A percentile compares a stretch with the other conserved stretches of the same genome.
Evolutionary conservation across 2,888 invertebrate genomes (phyloP).

Genomic region (Synergus japonicus): DNA sequence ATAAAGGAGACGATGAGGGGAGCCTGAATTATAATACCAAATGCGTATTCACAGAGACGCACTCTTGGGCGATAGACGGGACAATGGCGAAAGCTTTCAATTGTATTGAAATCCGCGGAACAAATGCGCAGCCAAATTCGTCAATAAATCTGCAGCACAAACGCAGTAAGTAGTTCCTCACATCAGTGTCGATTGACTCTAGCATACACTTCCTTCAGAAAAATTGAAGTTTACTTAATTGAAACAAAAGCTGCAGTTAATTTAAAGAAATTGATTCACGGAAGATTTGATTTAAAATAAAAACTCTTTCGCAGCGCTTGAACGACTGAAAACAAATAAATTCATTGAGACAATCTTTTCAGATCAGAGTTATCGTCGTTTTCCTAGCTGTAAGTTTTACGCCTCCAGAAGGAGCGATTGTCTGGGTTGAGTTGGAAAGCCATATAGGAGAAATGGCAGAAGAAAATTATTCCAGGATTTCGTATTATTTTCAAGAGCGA

Average conservation of each 20-base stretch:
- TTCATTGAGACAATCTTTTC: neutral
- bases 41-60: conserved; percentile 26
- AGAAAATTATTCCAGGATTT: conserved; percentile 64
- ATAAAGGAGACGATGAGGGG: conserved; percentile 43
- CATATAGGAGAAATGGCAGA: conserved; percentile 54
- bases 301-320: no score
- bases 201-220: neutral
- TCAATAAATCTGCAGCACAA: conserved; percentile 70
- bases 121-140: conserved; percentile 73
- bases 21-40: conserved; percentile 45
- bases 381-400: conserved; percentile 61
- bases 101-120: conserved; percentile 72
- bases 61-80: conserved; percentile 42
- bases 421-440: conserved; percentile 55
- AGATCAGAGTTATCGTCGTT: conserved; percentile 31
- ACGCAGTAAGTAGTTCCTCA: conserved; percentile 2
- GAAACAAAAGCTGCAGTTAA: no score
- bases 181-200: conserved; percentile 26
- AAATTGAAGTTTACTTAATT: neutral
- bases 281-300: no score
- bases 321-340: neutral
- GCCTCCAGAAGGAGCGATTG: conserved; percentile 71
- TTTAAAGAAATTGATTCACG: no score
- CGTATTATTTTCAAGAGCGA: conserved; percentile 57
- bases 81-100: conserved; percentile 71